These are phyloP conservation scores for Enteromius viviparus DNA, from an alignment of 2,797 vertebrate species.

Conservation along the genomic window DNA sequence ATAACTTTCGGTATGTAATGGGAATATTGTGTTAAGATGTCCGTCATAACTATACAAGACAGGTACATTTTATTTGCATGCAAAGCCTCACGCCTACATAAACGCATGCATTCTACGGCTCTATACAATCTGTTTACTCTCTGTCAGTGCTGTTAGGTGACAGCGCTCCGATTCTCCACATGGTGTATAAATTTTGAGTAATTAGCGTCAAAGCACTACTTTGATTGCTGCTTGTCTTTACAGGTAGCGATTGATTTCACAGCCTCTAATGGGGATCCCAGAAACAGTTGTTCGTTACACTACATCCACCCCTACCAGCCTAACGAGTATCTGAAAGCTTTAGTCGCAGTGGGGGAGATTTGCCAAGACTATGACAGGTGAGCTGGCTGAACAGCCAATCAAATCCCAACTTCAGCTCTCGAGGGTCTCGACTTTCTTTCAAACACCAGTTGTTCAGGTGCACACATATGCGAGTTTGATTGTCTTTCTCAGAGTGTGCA, in stretches of 20 bases:
- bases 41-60: background rate
- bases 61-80: background rate
- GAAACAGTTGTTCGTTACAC: constrained; percentile 87
- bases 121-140: constrained; percentile 2
- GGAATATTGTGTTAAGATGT: background rate
- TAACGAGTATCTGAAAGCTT: constrained; percentile 88
- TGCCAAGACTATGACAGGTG: constrained; percentile 92
- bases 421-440: background rate
- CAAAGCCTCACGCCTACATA: background rate
- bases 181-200: constrained; percentile 36
- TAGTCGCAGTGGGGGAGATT: constrained; percentile 86
- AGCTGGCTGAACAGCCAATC: constrained; percentile 41
- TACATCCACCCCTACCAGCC: constrained; percentile 87
- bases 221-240: constrained; percentile 46
- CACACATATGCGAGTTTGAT: background rate
- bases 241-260: constrained; percentile 91
- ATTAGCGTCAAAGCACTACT: constrained; percentile 34
- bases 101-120: background rate
- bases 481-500: background rate
- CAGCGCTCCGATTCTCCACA: background rate
- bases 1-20: too few relatives aligned
- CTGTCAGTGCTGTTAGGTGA: background rate
- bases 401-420: constrained; percentile 6
- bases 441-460: background rate
- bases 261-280: constrained; percentile 86